Conservation (phyloP, 2,888 invertebrate genomes). For the Catonia carolina region DNA sequence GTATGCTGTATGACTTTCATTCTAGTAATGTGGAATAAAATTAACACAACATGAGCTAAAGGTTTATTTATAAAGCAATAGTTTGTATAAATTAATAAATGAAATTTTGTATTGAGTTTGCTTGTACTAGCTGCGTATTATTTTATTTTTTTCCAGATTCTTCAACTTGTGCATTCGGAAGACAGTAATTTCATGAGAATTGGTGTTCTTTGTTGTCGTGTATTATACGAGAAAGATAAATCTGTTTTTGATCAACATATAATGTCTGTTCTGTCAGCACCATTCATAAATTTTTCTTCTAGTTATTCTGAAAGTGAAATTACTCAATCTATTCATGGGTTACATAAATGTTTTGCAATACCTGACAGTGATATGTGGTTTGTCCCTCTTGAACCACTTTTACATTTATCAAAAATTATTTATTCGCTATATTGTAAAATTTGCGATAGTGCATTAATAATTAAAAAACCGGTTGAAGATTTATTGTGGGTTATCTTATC, state of each 20-base stretch:
- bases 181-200: slow-evolving; percentile 41
- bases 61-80: no score
- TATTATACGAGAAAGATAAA: slow-evolving; percentile 48
- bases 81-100: no score
- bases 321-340: slow-evolving; percentile 39
- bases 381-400: slow-evolving; percentile 38
- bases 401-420: slow-evolving; percentile 30
- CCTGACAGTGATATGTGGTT: slow-evolving; percentile 40
- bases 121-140: no score
- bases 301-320: slow-evolving; percentile 38
- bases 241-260: slow-evolving; percentile 43
- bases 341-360: slow-evolving; percentile 40
- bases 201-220: slow-evolving; percentile 51
- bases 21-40: no score
- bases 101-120: no score
- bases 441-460: slow-evolving; percentile 31
- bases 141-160: slow-evolving; percentile 49
- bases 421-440: slow-evolving; percentile 33
- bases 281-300: slow-evolving; percentile 20
- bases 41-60: no score
- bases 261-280: slow-evolving; percentile 33
- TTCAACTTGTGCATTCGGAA: slow-evolving; percentile 44
- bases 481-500: slow-evolving; percentile 31
- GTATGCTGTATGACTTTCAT: no score
- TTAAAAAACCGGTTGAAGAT: slow-evolving; percentile 32